These are phyloP conservation scores for Physella acuta DNA, from an alignment of 1,140 invertebrate genomes.

Conservation along the genomic window DNA sequence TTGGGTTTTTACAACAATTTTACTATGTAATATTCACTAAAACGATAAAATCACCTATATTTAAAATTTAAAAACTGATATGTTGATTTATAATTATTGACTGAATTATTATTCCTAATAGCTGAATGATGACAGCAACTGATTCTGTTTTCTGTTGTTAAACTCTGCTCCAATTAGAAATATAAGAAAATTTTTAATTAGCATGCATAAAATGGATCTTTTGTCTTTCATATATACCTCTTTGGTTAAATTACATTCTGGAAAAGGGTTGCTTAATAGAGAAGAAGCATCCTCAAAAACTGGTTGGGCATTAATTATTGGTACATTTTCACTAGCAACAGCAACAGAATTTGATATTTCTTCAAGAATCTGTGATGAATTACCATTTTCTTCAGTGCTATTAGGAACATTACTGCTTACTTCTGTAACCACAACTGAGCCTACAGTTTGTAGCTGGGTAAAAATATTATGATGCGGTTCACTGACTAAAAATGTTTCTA, in stretches of 20 bases:
- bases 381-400: background rate
- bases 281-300: background rate
- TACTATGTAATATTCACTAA: too few species aligned
- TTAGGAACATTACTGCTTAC: background rate
- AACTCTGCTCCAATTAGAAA: background rate
- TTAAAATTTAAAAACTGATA: too few species aligned
- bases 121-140: background rate
- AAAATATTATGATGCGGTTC: constrained; percentile 14
- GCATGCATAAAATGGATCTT: background rate
- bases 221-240: constrained; percentile 23
- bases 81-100: background rate
- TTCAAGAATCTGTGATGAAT: constrained; percentile 10
- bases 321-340: background rate
- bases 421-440: constrained; percentile 16
- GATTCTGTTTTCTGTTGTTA: too few species aligned
- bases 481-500: constrained; percentile 65
- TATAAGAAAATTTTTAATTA: background rate
- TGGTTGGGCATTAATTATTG: background rate
- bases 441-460: background rate
- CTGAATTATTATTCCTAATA: background rate
- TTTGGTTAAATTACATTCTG: constrained; percentile 26
- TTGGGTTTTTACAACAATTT: too few species aligned
- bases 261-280: constrained; percentile 17
- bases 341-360: background rate
- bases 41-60: too few species aligned